Evolutionary conservation across 2,113 vertebrate species (phyloP).

Genomic region (Microtus richardsoni): DNA sequence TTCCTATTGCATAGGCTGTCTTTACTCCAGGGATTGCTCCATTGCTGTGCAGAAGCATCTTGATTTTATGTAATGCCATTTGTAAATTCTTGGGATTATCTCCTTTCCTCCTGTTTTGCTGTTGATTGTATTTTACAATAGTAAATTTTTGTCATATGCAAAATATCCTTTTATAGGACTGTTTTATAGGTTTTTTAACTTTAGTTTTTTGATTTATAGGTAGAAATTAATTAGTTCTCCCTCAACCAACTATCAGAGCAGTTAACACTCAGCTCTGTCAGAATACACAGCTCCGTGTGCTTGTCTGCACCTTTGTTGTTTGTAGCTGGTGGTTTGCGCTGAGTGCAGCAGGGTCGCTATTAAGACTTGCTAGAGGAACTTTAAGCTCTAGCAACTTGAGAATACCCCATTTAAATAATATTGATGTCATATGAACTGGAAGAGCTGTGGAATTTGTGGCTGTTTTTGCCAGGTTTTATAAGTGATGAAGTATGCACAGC

Average conservation of each 20-base stretch:
- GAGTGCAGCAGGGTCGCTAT: conserved; percentile 24
- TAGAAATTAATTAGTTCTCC: conserved; percentile 42
- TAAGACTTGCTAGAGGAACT: conserved; percentile 41
- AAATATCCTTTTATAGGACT: conserved; percentile 24
- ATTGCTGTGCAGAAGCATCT: not conserved
- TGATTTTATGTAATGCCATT: not conserved
- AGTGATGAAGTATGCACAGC: conserved; percentile 28
- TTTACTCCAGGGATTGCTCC: not conserved
- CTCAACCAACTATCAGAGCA: not conserved
- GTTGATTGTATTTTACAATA: not conserved
- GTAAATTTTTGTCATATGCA: conserved; percentile 23
- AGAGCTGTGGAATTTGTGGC: conserved; percentile 48
- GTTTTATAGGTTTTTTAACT: not conserved
- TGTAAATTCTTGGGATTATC: not conserved
- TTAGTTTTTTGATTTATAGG: conserved; percentile 31
- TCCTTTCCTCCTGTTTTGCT: not conserved
- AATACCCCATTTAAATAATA: conserved; percentile 54
- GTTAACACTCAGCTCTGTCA: conserved; percentile 21
- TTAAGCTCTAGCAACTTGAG: conserved; percentile 42
- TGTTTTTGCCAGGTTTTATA: conserved; percentile 55
- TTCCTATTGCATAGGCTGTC: not conserved
- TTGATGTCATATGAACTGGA: conserved; percentile 52
- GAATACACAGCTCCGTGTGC: conserved; percentile 28
- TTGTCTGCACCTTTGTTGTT: conserved; percentile 36
- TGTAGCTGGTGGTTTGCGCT: not conserved